Evolutionary conservation across 2,113 vertebrate species (phyloP), one percentile per base, ranked within the genome.

Genomic region (Phalacrocorax pelagicus): DNA sequence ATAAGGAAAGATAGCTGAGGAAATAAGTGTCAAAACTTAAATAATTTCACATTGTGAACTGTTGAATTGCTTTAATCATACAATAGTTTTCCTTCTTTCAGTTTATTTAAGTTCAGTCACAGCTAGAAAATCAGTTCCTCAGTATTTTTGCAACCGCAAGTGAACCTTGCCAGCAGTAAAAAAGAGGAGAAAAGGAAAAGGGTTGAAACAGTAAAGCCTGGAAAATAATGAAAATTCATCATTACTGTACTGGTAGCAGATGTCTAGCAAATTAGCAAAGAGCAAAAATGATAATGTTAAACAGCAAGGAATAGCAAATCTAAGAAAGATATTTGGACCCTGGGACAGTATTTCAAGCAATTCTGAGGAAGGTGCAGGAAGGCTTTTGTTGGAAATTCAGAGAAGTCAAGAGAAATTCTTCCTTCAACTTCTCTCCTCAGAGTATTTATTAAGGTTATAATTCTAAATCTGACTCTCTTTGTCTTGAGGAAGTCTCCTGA

Each of bases 1-100:
- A 92, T 91, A 82, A 90, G 70, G 63, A 85, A 88, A 91, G 86
- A 95, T 92, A 91, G 73, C 96, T 96, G 96, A 92, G 63, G 89
- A 96, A 95, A 88, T 96, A 95, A 92, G 86, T 96, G 94, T 96
- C 89, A 94, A 95, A 96, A 92, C 87, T 96, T 92, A 47, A 94
- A 90, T 94, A 74, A 55, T 91, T 97, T 95, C 93, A 94, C 78
- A 74, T 96, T 90, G 84, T 88, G 96, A 97, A 93, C 89, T 95
- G 94, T 67, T 88, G 91, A 96, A 95, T 89, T 93, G 85, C 84
- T 91, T 90, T 90, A 96, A 94, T 91, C 66, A 80, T 81, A 88
- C 94, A 88, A 88, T 93, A 70, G 87, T 90, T 94, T 84, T 93
- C 61, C 74, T 88, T 59, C 72, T 92, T 97, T 92, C 88, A 62